Base-by-base conservation (phyloP, 1,140 invertebrate genomes). In the Sinonovacula constricta region DNA sequence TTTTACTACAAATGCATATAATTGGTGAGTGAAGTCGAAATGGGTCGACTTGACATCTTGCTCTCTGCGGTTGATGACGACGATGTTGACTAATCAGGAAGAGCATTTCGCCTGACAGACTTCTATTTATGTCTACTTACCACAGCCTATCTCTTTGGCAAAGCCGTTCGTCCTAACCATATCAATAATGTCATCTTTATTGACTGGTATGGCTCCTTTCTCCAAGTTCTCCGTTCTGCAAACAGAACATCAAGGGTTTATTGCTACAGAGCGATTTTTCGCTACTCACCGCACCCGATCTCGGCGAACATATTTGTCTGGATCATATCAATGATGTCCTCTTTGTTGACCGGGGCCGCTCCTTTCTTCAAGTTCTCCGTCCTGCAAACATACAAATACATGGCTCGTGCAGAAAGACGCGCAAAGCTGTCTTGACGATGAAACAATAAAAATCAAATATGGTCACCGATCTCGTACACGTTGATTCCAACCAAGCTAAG, bases 221-320 rank as follows among this genome's bases (percentile, higher is more conserved):
- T 54, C 26, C 53, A 54, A 54, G 53, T 54, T 54, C 18, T 54
- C n/a, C 3, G 18, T 54, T n/a, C 31, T 60, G 24, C n/a, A 60
- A 60, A 30, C 33, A 30, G 4, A 30, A 60, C 15, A 30, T 14
- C 15, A 24, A 7, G 7, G 39, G 18, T 54, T 5, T 49, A 12
- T n/a, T 49, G 10, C 10, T n/a, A 49, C 7, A 10, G 39, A 10
- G 39, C 39, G 18, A 18, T 45, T 10, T 45, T 45, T 45, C n/a
- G 31, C 3, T 54, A 49, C 70, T 33, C 30, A 74, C 70, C 70
- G 34, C 70, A 74, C 18, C 70, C 70, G n/a, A 74, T 74, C 22
- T 74, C 70, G 22, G 70, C 57, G 22, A 74, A 74, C 70, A 74
- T 74, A 28, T 63, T 74, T 10, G 70, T 74, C 59, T 74, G 70